Base-by-base conservation (phyloP, 2,797 vertebrate species). In the Mareca strepera region DNA sequence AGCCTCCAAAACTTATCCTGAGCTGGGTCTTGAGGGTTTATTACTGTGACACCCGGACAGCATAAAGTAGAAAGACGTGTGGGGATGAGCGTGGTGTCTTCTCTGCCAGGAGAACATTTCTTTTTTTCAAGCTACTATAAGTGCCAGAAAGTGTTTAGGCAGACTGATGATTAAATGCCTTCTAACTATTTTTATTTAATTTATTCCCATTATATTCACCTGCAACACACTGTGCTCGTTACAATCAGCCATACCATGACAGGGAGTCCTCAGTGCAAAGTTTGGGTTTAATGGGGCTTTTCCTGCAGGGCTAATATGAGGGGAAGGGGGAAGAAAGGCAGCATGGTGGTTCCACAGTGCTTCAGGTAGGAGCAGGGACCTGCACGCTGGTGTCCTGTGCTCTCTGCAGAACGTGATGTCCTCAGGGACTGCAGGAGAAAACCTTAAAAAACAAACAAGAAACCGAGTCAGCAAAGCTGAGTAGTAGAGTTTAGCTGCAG, bases 161-260 rank as follows among this genome's bases (percentile, higher is more conserved):
- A 12, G 28, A 1, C 2, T 7, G 67, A 20, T 26, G 17, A 62
- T 50, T 28, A 31, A 67, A 72, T 50, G 5, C 23, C 7, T 48
- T n/a, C 7, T 5, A 5, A 35, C 39, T 14, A 0, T 70, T 43
- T 46, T 63, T 43, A 7, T 20, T 64, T 39, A 18, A 12, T 26
- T 64, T 43, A 43, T 64, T 29, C 46, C 18, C 22, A 3, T 21
- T 53, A 50, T 56, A 18, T 35, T 28, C 31, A 8, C 1, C 53
- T 37, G 28, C 33, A 31, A 3, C 31, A 4, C 26, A n/a, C 48
- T 29, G 35, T 2, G 29, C 72, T 10, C 12, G 39, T 55, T 12
- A 0, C 1, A 4, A 53, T 7, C 55, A 12, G 37, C 6, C 3
- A 1, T 3, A 3, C 20, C 23, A 2, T 2, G 52, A 73, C 66